Evolutionary conservation across 2,888 invertebrate species (phyloP), one percentile per base, ranked within the genome.

Genomic region (Portevinia maculata): DNA sequence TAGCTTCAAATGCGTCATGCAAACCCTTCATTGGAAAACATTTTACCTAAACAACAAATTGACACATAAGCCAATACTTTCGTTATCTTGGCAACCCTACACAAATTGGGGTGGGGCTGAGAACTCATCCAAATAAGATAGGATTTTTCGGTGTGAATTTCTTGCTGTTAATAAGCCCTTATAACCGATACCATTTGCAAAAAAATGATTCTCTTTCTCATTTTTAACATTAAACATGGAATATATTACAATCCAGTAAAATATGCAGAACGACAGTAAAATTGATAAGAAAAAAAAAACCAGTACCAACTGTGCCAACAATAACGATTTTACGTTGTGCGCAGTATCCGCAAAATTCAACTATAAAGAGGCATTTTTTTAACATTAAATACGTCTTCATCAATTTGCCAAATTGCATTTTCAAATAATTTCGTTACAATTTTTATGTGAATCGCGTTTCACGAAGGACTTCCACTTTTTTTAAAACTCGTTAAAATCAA

Each of bases 71-170:
- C 28, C 11, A 59, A 52, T 9, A 34, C 19, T 39, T 59, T 46
- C n/a, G 37, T 44, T 21, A 69, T 44, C 44, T 70, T 81, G 81
- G 76, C 81, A 81, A 81, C 81, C 53, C 76, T 81, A 41, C 5
- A 11, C 9, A 17, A 48, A 28, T 41, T 53, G 76, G 76, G 81
- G 81, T 81, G 81, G 81, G 76, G 81, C 81, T 65, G 60, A 53
- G 17, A 62, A 44, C 21, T 34, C 57, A 52, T 37, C 44, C 59
- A 30, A 71, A 21, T 37, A 4, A 8, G 9, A 19, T 17, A 67
- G 44, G n/a, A 9, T 53, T 46, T 24, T 19, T 55, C 19, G 15
- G 17, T 3, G 5, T 9, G 17, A 8, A 5, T 11, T 11, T 5
- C 9, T 39, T 39, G 1, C 13, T 13, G 4, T 7, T 5, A 15